These are phyloP conservation scores for Myripristis murdjan DNA, from an alignment of 2,797 vertebrate species.

Conservation along the genomic window DNA sequence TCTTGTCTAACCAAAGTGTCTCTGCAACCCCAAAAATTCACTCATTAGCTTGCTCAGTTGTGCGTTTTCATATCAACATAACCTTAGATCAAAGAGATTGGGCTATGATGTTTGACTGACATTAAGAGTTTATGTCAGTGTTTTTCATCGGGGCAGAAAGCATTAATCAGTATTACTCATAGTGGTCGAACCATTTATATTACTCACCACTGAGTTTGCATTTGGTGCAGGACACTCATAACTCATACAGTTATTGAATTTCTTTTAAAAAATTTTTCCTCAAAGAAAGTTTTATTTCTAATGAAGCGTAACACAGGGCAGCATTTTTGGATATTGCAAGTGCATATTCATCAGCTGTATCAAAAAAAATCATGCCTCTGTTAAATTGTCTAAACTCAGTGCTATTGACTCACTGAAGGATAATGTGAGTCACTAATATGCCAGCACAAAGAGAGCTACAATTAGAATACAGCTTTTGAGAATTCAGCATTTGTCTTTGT, in stretches of 20 bases:
- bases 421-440: too few relatives aligned
- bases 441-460: too few relatives aligned
- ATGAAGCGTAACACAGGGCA: too few relatives aligned
- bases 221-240: constrained; percentile 1
- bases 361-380: too few relatives aligned
- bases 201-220: constrained; percentile 1
- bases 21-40: constrained; percentile 7
- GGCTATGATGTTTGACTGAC: constrained; percentile 20
- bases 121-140: background rate
- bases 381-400: too few relatives aligned
- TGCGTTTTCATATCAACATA: constrained; percentile 16
- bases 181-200: background rate
- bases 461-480: too few relatives aligned
- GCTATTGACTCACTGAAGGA: too few relatives aligned
- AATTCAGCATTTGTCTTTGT: too few relatives aligned
- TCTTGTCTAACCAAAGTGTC: background rate
- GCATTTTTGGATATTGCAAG: too few relatives aligned
- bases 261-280: background rate
- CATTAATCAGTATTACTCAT: constrained; percentile 9
- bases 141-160: constrained; percentile 27
- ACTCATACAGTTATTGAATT: constrained; percentile 1
- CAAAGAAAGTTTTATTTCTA: too few relatives aligned
- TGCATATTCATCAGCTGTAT: too few relatives aligned
- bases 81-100: constrained; percentile 18
- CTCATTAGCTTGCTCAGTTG: background rate